These are phyloP conservation scores for Agraylea sexmaculata DNA, from an alignment of 1,140 invertebrate genomes.

Conservation along the genomic window DNA sequence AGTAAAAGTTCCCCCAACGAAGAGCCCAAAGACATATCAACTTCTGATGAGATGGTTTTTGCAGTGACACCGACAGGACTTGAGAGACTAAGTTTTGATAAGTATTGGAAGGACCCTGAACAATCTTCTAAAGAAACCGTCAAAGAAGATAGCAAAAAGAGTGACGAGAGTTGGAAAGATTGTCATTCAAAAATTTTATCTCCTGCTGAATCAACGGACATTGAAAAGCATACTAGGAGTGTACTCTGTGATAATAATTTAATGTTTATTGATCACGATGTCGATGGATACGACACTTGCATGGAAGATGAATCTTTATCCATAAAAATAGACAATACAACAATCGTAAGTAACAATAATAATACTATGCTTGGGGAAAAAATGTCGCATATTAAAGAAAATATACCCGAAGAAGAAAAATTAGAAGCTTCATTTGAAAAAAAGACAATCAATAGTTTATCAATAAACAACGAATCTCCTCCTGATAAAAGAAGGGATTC, in stretches of 20 bases:
- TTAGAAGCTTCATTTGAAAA: slow-evolving; percentile 26
- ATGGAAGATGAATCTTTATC: slow-evolving; percentile 35
- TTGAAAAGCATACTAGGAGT: slow-evolving; percentile 11
- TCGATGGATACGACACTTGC: slow-evolving; percentile 40
- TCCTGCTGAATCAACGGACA: slow-evolving; percentile 12
- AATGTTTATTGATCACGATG: slow-evolving; percentile 36
- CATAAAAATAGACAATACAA: slow-evolving; percentile 31
- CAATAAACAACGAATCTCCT: slow-evolving; percentile 1
- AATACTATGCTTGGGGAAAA: background rate
- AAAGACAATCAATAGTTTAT: slow-evolving; percentile 24
- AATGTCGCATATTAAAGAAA: slow-evolving; percentile 29
- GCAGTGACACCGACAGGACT: slow-evolving; percentile 37
- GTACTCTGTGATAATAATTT: slow-evolving; percentile 16
- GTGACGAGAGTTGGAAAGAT: slow-evolving; percentile 34
- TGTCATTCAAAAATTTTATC: slow-evolving; percentile 20
- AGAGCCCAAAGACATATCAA: slow-evolving; percentile 38
- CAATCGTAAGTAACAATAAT: slow-evolving; percentile 32
- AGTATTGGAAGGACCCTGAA: slow-evolving; percentile 31
- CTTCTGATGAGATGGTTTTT: slow-evolving; percentile 41
- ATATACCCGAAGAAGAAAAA: slow-evolving; percentile 29
- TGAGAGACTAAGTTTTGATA: slow-evolving; percentile 38
- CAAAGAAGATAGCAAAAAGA: slow-evolving; percentile 29
- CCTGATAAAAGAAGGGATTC: slow-evolving; percentile 6
- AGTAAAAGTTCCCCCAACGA: slow-evolving; percentile 30
- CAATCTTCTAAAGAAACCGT: slow-evolving; percentile 21